Conservation (phyloP, 2,888 invertebrate genomes). For the Dynastes tityus region DNA sequence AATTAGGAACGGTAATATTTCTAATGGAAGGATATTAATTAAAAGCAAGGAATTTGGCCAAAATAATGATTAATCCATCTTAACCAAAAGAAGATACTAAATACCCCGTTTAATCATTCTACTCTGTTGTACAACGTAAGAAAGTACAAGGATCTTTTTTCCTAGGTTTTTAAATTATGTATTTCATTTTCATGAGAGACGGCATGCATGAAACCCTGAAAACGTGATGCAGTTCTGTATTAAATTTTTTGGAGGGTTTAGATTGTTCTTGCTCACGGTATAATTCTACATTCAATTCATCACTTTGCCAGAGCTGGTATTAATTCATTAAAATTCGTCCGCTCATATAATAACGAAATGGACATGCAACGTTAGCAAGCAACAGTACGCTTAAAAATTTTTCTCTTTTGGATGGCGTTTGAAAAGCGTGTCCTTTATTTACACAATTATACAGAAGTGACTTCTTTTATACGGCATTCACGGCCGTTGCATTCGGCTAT, state of each 20-base stretch:
- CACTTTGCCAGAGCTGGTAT: slow-evolving; percentile 19
- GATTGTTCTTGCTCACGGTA: background rate
- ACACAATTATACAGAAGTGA: slow-evolving; percentile 68
- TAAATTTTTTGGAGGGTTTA: background rate
- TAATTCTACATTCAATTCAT: slow-evolving; percentile 29
- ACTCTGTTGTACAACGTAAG: too few relatives aligned
- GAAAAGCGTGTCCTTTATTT: slow-evolving; percentile 67
- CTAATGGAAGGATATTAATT: too few relatives aligned
- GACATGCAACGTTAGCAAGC: slow-evolving; percentile 59
- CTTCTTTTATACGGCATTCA: slow-evolving; percentile 67
- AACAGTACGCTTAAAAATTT: slow-evolving; percentile 59
- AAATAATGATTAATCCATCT: too few relatives aligned
- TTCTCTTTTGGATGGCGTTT: slow-evolving; percentile 62
- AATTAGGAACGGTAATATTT: too few relatives aligned
- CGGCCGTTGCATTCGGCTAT: slow-evolving; percentile 67
- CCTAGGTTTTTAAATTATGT: too few relatives aligned
- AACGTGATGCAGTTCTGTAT: background rate
- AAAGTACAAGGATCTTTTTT: too few relatives aligned
- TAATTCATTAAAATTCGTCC: slow-evolving; percentile 50
- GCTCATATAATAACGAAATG: slow-evolving; percentile 54
- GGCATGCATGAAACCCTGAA: background rate
- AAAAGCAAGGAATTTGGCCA: too few relatives aligned
- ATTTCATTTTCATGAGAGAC: too few relatives aligned
- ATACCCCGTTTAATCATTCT: too few relatives aligned
- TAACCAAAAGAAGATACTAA: too few relatives aligned